Evolutionary conservation across 2,888 invertebrate genomes (phyloP).

Genomic region (Chouioia cunea): DNA sequence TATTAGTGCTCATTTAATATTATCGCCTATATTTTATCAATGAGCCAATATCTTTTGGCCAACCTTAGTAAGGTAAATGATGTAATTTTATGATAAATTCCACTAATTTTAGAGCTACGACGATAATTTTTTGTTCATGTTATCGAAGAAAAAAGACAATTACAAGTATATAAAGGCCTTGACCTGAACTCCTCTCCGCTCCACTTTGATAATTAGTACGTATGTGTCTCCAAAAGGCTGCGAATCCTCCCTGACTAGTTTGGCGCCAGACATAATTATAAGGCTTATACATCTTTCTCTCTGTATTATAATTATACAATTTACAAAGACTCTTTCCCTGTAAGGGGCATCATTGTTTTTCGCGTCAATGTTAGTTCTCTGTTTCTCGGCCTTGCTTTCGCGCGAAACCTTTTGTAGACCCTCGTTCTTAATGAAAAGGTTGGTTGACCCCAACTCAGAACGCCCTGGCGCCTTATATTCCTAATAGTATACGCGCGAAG

Average conservation of each 20-base stretch:
- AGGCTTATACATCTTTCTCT: conserved; percentile 60
- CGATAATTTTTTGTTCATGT: too few relatives aligned
- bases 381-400: neutral
- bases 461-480: conserved; percentile 65
- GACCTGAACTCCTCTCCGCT: conserved; percentile 45
- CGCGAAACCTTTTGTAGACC: conserved; percentile 56
- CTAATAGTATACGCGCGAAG: conserved; percentile 19
- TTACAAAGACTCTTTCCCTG: conserved; percentile 36
- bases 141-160: too few relatives aligned
- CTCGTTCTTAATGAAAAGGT: conserved; percentile 66
- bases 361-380: conserved; percentile 63
- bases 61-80: too few relatives aligned
- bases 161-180: conserved; percentile 8
- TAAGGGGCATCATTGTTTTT: conserved; percentile 53
- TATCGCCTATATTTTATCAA: too few relatives aligned
- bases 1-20: too few relatives aligned
- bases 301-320: conserved; percentile 64
- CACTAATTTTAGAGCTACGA: too few relatives aligned
- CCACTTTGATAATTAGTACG: conserved; percentile 63
- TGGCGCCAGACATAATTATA: conserved; percentile 68
- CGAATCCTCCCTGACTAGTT: conserved; percentile 22
- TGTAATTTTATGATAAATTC: too few relatives aligned
- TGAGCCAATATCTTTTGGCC: too few relatives aligned
- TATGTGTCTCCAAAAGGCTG: conserved; percentile 64
- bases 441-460: conserved; percentile 66